Conservation (phyloP, 2,113 vertebrate species). For the Leptocoma aspasia region DNA sequence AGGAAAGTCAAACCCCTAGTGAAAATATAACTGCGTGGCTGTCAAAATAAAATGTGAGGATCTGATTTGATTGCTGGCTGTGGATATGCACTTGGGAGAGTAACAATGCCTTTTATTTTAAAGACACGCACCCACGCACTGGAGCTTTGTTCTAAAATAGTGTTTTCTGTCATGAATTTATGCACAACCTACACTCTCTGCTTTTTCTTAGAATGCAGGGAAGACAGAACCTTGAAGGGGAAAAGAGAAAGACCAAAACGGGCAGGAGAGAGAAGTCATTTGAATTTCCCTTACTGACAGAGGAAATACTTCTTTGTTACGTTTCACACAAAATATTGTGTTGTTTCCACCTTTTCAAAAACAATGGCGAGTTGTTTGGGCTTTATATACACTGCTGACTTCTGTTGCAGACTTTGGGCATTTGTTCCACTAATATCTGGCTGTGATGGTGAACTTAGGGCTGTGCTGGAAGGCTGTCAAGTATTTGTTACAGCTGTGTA, state of each 20-base stretch:
- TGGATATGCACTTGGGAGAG: constrained; percentile 40
- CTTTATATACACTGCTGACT: not conserved
- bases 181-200: not conserved
- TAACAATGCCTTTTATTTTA: constrained; percentile 72
- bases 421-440: constrained; percentile 11
- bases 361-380: not conserved
- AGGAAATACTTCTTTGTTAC: not conserved
- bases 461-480: not conserved
- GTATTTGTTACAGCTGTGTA: not conserved
- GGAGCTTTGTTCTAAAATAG: constrained; percentile 67
- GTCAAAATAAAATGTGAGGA: constrained; percentile 74
- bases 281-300: not conserved
- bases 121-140: constrained; percentile 59
- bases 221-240: not conserved
- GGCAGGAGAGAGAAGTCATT: not conserved
- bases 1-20: constrained; percentile 21
- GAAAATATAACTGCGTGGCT: constrained; percentile 57
- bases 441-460: not conserved
- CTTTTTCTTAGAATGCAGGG: not conserved
- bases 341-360: constrained; percentile 13
- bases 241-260: not conserved
- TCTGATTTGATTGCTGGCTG: constrained; percentile 54
- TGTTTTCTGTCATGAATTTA: constrained; percentile 57
- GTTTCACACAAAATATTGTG: not conserved
- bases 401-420: not conserved